These are phyloP conservation scores for Pelecanus crispus DNA, from an alignment of 2,113 vertebrate genomes.

Conservation along the genomic window DNA sequence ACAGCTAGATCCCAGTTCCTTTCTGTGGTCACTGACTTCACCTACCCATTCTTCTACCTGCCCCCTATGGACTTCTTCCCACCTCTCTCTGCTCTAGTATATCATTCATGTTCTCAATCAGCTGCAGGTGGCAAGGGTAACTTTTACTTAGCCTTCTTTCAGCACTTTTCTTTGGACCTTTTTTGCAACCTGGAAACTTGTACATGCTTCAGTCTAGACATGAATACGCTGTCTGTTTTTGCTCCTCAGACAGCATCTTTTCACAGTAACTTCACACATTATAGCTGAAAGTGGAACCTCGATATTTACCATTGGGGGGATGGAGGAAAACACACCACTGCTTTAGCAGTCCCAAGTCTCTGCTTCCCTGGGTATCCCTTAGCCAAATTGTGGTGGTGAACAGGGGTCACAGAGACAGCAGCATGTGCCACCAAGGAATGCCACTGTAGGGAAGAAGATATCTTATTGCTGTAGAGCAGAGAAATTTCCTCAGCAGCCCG, in stretches of 20 bases:
- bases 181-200: slow-evolving; percentile 53
- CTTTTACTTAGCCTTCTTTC: slow-evolving; percentile 9
- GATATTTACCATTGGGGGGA: background rate
- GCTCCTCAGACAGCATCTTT: slow-evolving; percentile 49
- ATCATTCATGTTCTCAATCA: fast-evolving
- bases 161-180: slow-evolving; percentile 22
- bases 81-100: background rate
- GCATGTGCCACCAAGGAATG: background rate
- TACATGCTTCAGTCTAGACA: slow-evolving; percentile 60
- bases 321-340: background rate
- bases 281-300: background rate
- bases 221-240: slow-evolving; percentile 45
- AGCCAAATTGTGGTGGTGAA: background rate
- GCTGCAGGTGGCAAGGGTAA: slow-evolving; percentile 7
- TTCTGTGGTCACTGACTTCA: background rate
- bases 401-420: background rate
- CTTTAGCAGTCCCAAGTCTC: background rate
- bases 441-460: background rate
- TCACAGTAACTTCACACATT: slow-evolving; percentile 31
- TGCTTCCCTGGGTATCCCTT: background rate
- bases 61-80: background rate
- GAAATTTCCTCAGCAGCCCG: background rate
- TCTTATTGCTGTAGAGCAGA: background rate
- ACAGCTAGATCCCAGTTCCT: background rate
- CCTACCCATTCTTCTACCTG: background rate